These are phyloP conservation scores for Crossocerus cetratus DNA, from an alignment of 2,888 invertebrate species.

Conservation along the genomic window DNA sequence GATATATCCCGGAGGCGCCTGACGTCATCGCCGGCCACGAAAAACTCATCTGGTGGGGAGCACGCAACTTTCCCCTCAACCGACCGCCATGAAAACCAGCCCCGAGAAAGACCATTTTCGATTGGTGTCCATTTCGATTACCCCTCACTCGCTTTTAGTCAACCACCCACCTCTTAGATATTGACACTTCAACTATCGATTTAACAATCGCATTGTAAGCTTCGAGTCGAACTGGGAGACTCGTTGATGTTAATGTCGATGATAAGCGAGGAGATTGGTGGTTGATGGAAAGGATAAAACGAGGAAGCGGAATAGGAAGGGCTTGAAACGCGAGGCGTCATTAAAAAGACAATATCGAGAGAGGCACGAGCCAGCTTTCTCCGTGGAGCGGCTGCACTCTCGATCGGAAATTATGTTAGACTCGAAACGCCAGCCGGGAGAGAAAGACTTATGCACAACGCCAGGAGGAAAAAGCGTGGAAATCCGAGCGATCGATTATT, in stretches of 20 bases:
- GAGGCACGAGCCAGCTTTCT: constrained; percentile 36
- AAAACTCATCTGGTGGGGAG: constrained; percentile 45
- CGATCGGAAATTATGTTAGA: constrained; percentile 28
- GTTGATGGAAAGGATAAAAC: background rate
- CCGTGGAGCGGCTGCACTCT: constrained; percentile 9
- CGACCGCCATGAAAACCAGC: constrained; percentile 12
- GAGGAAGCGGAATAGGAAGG: background rate
- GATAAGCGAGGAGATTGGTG: background rate
- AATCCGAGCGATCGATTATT: constrained; percentile 13
- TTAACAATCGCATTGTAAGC: too few relatives aligned
- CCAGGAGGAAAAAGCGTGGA: too few relatives aligned
- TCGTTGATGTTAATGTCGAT: background rate
- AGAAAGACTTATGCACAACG: too few relatives aligned
- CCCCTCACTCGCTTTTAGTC: too few relatives aligned
- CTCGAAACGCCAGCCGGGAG: constrained; percentile 27
- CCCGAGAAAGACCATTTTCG: background rate
- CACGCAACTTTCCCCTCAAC: constrained; percentile 71
- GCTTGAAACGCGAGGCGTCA: background rate
- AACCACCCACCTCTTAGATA: too few relatives aligned
- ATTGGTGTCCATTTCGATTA: background rate
- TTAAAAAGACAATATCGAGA: constrained; percentile 28
- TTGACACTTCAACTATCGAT: too few relatives aligned
- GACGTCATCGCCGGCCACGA: constrained; percentile 41
- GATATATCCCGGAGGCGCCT: background rate
- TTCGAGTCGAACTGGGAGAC: too few relatives aligned